phyloP scores from a whole-genome alignment of 2,113 vertebrate genomes.

The Pygoscelis adeliae region DNA sequence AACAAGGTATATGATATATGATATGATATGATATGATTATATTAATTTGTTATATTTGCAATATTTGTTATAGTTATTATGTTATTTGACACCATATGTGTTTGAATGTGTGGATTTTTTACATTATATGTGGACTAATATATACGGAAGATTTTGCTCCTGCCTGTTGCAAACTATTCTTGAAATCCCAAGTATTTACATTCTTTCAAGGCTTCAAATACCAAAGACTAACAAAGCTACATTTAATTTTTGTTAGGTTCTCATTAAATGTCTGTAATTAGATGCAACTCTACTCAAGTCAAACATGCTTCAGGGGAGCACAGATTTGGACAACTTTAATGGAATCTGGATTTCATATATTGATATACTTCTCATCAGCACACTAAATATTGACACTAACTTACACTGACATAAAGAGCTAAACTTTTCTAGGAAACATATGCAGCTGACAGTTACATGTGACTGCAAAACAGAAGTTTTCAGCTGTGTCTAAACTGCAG shows the following conservation, averaged over 20 bases:
- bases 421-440: background rate
- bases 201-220: background rate
- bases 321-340: background rate
- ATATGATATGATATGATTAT: rapidly evolving
- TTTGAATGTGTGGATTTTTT: background rate
- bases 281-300: background rate
- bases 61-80: background rate
- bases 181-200: background rate
- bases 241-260: background rate
- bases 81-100: background rate
- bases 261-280: background rate
- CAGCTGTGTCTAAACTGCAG: background rate
- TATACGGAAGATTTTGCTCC: background rate
- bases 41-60: background rate
- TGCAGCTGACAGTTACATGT: background rate
- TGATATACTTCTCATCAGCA: constrained; percentile 22
- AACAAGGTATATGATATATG: background rate
- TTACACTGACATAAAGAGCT: background rate
- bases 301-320: constrained; percentile 12
- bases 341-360: background rate
- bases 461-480: background rate
- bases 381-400: background rate
- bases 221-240: background rate
- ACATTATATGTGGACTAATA: background rate
- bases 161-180: background rate